phyloP scores from a whole-genome alignment of 2,888 invertebrate species.

The Myopa testacea region DNA sequence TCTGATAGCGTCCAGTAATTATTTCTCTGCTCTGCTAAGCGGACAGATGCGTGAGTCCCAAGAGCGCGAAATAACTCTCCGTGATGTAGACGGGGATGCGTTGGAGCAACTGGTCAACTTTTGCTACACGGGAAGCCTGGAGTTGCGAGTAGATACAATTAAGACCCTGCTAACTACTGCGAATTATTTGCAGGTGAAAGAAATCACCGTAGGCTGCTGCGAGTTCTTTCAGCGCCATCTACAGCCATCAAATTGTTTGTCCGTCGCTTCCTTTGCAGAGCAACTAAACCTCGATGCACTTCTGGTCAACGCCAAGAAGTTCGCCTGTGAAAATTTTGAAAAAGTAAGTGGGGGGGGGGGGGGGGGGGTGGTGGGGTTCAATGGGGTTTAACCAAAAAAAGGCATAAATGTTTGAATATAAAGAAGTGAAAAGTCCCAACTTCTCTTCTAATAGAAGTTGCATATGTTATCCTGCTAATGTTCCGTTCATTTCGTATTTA shows the following conservation, averaged over 20 bases:
- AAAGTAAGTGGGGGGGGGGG: too few species aligned
- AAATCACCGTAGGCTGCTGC: slow-evolving; percentile 87
- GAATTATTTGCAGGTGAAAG: slow-evolving; percentile 85
- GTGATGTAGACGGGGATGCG: too few species aligned
- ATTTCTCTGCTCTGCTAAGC: slow-evolving; percentile 96
- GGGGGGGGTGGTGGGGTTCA: too few species aligned
- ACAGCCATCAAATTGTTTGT: slow-evolving; percentile 90
- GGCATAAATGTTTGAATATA: too few species aligned
- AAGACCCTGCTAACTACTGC: slow-evolving; percentile 91
- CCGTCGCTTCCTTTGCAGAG: slow-evolving; percentile 59
- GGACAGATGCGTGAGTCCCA: slow-evolving; percentile 85
- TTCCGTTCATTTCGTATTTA: too few species aligned
- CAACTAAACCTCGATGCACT: too few species aligned
- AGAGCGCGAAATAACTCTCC: slow-evolving; percentile 72
- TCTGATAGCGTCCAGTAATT: slow-evolving; percentile 85
- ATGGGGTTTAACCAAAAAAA: slow-evolving; percentile 70
- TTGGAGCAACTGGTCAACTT: slow-evolving; percentile 68
- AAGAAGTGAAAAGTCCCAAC: too few species aligned
- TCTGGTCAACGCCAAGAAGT: too few species aligned
- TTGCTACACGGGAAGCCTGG: slow-evolving; percentile 85
- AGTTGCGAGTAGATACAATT: slow-evolving; percentile 90
- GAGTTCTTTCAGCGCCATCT: slow-evolving; percentile 86
- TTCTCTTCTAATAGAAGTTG: too few species aligned
- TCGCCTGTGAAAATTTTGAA: too few species aligned
- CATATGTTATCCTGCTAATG: too few species aligned